These are phyloP conservation scores for Philopotamus ludificatus DNA, from an alignment of 1,140 invertebrate species.

Conservation along the genomic window DNA sequence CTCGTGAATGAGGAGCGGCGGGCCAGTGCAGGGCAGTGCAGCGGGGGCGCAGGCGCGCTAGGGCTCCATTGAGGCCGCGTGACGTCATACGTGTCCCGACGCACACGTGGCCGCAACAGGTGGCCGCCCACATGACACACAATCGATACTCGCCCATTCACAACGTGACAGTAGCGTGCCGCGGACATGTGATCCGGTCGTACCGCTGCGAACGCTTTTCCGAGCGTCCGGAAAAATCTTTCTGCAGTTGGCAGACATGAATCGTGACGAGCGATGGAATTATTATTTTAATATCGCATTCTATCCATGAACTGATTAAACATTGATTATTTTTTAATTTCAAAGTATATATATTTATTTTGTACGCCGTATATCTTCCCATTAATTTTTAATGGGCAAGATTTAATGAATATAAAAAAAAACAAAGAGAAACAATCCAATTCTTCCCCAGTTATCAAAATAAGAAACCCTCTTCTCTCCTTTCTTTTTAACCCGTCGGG, in stretches of 20 bases:
- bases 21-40: not conserved
- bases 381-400: too few relatives aligned
- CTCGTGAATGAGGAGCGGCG: not conserved
- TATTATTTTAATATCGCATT: too few relatives aligned
- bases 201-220: too few relatives aligned
- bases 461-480: slow-evolving; percentile 54
- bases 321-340: too few relatives aligned
- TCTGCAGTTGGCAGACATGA: too few relatives aligned
- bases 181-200: too few relatives aligned
- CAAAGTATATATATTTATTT: too few relatives aligned
- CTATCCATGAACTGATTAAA: too few relatives aligned
- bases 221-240: too few relatives aligned
- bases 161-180: slow-evolving; percentile 18
- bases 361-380: too few relatives aligned
- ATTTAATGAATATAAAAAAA: slow-evolving; percentile 42
- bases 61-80: slow-evolving; percentile 18
- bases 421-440: slow-evolving; percentile 41
- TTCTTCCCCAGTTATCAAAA: slow-evolving; percentile 52
- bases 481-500: slow-evolving; percentile 43
- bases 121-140: not conserved
- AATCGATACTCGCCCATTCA: slow-evolving; percentile 7
- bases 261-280: too few relatives aligned
- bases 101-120: slow-evolving; percentile 5
- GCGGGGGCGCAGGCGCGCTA: not conserved
- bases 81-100: slow-evolving; percentile 23